These are phyloP conservation scores for Euzophera pinguis DNA, from an alignment of 2,888 invertebrate species.

Conservation along the genomic window DNA sequence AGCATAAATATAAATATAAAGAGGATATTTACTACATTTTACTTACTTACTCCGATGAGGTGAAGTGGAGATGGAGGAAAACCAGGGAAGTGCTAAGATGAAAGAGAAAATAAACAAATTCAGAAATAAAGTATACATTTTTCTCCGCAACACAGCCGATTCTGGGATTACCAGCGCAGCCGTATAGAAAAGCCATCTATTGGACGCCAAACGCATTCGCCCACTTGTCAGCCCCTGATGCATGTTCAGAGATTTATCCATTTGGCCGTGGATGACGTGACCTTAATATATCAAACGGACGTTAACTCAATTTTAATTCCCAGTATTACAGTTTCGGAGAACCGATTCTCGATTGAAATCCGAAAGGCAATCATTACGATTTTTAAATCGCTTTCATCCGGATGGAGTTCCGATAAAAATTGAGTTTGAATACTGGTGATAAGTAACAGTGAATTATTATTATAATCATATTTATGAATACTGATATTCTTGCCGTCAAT, in stretches of 20 bases:
- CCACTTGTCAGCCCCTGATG: slow-evolving; percentile 43
- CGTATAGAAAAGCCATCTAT: slow-evolving; percentile 38
- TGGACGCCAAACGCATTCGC: slow-evolving; percentile 48
- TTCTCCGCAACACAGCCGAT: neutral
- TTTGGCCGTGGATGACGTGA: slow-evolving; percentile 29
- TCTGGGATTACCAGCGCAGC: slow-evolving; percentile 11
- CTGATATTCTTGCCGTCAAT: no score
- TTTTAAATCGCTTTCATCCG: neutral
- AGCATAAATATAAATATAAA: no score
- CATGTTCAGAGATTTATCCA: slow-evolving; percentile 48
- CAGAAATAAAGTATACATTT: neutral
- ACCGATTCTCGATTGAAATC: neutral
- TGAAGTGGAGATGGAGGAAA: no score
- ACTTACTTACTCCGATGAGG: no score
- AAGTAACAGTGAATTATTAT: no score
- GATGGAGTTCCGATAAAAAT: no score
- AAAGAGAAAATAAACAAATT: neutral
- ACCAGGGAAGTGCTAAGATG: no score
- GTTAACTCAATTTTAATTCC: slow-evolving; percentile 23
- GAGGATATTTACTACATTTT: no score
- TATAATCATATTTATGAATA: no score
- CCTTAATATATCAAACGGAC: slow-evolving; percentile 33
- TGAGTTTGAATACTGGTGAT: no score
- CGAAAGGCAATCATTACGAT: neutral
- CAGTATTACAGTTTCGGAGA: neutral